Evolutionary conservation across 1,140 invertebrate species (phyloP).

Genomic region (Alviniconcha marisindica): DNA sequence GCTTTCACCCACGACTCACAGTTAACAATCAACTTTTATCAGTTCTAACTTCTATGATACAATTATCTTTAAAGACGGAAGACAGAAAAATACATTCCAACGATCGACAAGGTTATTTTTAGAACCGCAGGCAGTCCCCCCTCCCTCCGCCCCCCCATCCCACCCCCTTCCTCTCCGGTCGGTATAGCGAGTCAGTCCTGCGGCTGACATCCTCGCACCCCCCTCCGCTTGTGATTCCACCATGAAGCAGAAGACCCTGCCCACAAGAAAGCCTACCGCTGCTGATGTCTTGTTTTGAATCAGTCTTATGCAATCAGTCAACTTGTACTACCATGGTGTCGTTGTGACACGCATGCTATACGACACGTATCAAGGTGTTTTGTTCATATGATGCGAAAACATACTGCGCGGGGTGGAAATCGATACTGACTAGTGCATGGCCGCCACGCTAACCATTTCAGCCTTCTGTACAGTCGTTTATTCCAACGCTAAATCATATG

Average conservation of each 20-base stretch:
- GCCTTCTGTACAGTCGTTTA: background rate
- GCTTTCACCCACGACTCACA: background rate
- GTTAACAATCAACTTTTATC: slow-evolving; percentile 22
- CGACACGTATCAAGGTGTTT: no score
- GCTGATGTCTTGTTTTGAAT: no score
- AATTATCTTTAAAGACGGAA: slow-evolving; percentile 10
- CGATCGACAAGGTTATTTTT: slow-evolving; percentile 36
- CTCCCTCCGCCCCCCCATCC: slow-evolving; percentile 1
- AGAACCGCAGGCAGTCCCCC: slow-evolving; percentile 27
- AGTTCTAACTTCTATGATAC: slow-evolving; percentile 11
- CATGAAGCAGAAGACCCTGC: no score
- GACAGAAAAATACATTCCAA: slow-evolving; percentile 28
- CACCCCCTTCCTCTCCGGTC: background rate
- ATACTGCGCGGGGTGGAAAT: no score
- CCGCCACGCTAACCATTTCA: background rate
- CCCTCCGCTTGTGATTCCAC: background rate
- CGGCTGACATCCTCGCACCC: background rate
- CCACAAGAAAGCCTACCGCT: no score
- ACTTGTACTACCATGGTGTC: no score
- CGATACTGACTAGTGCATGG: no score
- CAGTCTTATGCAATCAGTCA: no score
- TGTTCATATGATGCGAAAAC: no score
- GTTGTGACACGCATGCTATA: no score
- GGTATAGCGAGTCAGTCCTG: background rate
- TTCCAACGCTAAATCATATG: background rate